Conservation (phyloP, 1,140 invertebrate species). For the Drosophila murphyi region DNA sequence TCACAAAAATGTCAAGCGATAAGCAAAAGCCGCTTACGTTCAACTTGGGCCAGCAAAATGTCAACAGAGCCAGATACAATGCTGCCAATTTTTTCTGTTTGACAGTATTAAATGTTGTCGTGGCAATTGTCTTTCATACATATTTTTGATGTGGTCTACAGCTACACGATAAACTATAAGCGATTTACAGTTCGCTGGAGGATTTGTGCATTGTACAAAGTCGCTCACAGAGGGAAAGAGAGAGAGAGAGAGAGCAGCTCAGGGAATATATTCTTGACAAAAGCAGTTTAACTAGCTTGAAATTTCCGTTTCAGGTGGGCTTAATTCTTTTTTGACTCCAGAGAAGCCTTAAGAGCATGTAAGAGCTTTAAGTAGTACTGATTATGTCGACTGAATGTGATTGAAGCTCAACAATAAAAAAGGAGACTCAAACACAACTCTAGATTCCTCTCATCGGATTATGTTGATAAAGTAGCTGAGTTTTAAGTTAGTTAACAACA, state of each 20-base stretch:
- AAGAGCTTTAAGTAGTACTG: neutral
- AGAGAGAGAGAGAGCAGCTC: neutral
- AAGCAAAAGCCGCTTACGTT: conserved; percentile 65
- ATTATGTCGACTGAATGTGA: neutral
- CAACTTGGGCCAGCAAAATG: conserved; percentile 43
- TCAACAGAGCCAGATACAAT: conserved; percentile 8
- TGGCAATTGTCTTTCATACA: conserved; percentile 41
- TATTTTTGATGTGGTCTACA: conserved; percentile 45
- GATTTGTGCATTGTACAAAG: conserved; percentile 19
- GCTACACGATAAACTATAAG: conserved; percentile 32
- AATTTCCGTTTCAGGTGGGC: conserved; percentile 1
- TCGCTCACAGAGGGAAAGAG: neutral
- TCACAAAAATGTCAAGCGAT: conserved; percentile 65
- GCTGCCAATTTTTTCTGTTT: conserved; percentile 55
- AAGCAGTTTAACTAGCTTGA: conserved; percentile 7
- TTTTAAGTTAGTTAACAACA: conserved; percentile 7
- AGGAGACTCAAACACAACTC: too few relatives aligned
- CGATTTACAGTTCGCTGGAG: conserved; percentile 42
- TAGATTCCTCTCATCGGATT: neutral
- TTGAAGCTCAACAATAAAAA: too few relatives aligned
- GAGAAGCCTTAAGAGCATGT: neutral
- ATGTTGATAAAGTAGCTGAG: neutral
- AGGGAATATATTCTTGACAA: neutral
- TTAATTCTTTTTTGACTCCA: neutral
- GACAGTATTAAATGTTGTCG: conserved; percentile 52